Conservation (phyloP, 2,888 invertebrate species). For the Crepidodera aurea region DNA sequence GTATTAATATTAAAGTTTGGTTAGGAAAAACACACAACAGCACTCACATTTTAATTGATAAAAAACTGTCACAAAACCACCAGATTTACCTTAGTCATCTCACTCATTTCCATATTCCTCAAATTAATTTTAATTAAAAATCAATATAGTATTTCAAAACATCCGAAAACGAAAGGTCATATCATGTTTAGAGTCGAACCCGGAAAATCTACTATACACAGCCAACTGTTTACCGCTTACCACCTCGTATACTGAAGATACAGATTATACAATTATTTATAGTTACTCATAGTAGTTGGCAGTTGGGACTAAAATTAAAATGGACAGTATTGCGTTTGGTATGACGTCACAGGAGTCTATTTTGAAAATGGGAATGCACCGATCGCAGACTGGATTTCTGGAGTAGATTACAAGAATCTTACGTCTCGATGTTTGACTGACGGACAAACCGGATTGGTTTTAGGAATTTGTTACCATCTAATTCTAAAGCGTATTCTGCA, state of each 20-base stretch:
- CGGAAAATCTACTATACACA: constrained; percentile 20
- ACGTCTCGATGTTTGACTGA: not conserved
- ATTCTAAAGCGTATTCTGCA: too few species aligned
- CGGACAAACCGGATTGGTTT: too few species aligned
- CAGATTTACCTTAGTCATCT: constrained; percentile 4
- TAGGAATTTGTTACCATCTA: too few species aligned
- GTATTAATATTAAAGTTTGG: too few species aligned
- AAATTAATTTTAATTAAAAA: not conserved
- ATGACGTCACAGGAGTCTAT: constrained; percentile 45
- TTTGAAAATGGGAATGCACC: constrained; percentile 43
- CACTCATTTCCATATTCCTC: constrained; percentile 10
- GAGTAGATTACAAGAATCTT: not conserved
- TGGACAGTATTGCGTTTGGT: constrained; percentile 28
- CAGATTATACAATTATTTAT: constrained; percentile 22
- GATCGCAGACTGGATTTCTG: constrained; percentile 30
- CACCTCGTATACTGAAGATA: constrained; percentile 4
- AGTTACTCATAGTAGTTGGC: constrained; percentile 12
- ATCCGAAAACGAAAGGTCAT: constrained; percentile 4
- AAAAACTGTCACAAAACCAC: not conserved
- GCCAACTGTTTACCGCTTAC: not conserved
- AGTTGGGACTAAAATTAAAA: constrained; percentile 23
- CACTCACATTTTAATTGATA: not conserved
- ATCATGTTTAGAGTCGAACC: constrained; percentile 15
- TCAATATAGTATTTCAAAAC: constrained; percentile 6
- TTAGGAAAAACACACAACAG: not conserved